Conservation (phyloP, 1,140 invertebrate species). For the Platyura marginata region DNA sequence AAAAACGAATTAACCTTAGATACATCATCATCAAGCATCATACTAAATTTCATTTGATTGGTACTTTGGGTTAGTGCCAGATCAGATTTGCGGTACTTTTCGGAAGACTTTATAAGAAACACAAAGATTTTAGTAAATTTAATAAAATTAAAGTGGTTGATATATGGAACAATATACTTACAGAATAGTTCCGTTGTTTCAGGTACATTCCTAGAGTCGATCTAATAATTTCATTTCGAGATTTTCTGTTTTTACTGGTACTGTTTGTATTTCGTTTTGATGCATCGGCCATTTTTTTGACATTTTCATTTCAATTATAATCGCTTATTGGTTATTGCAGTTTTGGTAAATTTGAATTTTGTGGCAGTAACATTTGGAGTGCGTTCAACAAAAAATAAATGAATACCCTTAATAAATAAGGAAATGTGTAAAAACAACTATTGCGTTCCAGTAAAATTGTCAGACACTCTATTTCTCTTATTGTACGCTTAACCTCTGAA, state of each 20-base stretch:
- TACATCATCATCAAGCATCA: constrained; percentile 21
- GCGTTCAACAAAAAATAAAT: background rate
- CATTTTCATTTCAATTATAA: background rate
- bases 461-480: too few relatives aligned
- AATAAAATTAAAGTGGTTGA: background rate
- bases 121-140: background rate
- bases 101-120: constrained; percentile 10
- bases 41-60: constrained; percentile 18
- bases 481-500: too few relatives aligned
- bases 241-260: constrained; percentile 14
- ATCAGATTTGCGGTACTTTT: constrained; percentile 21
- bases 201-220: constrained; percentile 18
- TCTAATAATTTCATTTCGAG: constrained; percentile 17
- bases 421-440: too few relatives aligned
- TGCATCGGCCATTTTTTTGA: constrained; percentile 1
- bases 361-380: background rate
- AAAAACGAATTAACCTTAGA: constrained; percentile 19
- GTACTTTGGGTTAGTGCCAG: constrained; percentile 19
- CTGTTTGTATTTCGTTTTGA: background rate
- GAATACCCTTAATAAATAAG: too few relatives aligned
- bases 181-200: constrained; percentile 22
- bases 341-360: background rate
- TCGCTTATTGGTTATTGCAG: too few relatives aligned
- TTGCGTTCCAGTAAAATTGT: too few relatives aligned
- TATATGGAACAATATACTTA: constrained; percentile 8